Conservation (phyloP, 2,797 vertebrate genomes). For the Syndactyla subalaris region DNA sequence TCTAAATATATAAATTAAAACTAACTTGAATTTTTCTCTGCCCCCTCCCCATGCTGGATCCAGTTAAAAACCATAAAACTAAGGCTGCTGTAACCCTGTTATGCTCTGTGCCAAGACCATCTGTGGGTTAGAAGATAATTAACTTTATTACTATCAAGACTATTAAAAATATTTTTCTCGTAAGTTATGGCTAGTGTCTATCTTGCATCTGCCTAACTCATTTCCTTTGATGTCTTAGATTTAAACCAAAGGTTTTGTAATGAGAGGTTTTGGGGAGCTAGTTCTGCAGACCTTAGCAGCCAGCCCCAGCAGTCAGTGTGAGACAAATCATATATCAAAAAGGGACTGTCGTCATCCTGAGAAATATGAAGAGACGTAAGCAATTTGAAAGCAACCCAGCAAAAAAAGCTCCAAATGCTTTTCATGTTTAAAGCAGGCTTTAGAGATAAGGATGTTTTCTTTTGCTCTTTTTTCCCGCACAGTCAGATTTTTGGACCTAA, state of each 20-base stretch:
- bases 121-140: conserved; percentile 56
- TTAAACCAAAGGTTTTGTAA: conserved; percentile 1
- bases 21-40: neutral
- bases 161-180: conserved; percentile 29
- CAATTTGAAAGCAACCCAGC: neutral
- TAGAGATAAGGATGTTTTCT: conserved; percentile 26
- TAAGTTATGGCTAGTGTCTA: neutral
- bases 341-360: neutral
- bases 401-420: conserved; percentile 11
- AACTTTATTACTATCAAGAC: conserved; percentile 25
- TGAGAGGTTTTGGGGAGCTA: neutral
- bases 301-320: neutral
- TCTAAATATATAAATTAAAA: neutral
- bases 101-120: neutral
- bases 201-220: conserved; percentile 35
- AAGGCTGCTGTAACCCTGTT: neutral
- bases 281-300: neutral
- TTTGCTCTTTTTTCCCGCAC: neutral
- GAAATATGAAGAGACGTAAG: neutral
- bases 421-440: conserved; percentile 36
- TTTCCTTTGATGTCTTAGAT: neutral
- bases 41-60: neutral
- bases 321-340: conserved; percentile 44
- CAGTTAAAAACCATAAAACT: neutral
- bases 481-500: conserved; percentile 5